Base-by-base conservation (phyloP, 2,888 invertebrate species). In the Conistra vaccinii region DNA sequence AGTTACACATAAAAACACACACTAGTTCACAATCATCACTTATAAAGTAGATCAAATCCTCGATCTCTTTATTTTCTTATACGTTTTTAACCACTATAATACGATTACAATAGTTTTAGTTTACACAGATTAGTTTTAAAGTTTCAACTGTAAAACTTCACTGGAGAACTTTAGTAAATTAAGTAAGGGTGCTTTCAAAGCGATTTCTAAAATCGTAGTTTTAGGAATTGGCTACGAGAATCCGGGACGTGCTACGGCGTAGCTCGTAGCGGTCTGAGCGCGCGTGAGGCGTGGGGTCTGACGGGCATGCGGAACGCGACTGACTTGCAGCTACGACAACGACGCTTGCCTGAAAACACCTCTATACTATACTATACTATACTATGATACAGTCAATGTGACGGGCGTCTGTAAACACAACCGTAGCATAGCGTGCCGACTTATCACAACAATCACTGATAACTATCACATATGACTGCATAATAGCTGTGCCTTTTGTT, bases 371-470 rank as follows among this genome's bases (percentile, higher is more conserved):
- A 84, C 60, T 51, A 32, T 32, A 32, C 32, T 32, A 62, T 80
- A 80, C 65, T 61, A 39, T 81, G 7, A 45, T 61, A 76, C 67
- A 74, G 61, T 60, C 79, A 70, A 76, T 65, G 77, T 80, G 77
- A 58, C 68, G 39, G 53, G 78, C 85, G 90, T 90, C 89, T 91
- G 91, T 92, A 92, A 93, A 93, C 93, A 92, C 83, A 86, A 80
- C 85, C 83, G 85, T 85, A 80, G 81, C 85, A 82, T 90, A 87
- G 88, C 90, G 88, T 90, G 90, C 81, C 80, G 72, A 78, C 86
- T 91, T 92, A 92, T 93, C 92, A 88, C 86, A 83, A 88, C 86
- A 87, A 91, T 90, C 89, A 77, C 80, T 84, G 90, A 90, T 90
- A 89, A 85, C 84, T 86, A 88, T 85, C 88, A 87, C 78, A 87